phyloP scores from a whole-genome alignment of 2,888 invertebrate species.

The Andrena praecox region DNA sequence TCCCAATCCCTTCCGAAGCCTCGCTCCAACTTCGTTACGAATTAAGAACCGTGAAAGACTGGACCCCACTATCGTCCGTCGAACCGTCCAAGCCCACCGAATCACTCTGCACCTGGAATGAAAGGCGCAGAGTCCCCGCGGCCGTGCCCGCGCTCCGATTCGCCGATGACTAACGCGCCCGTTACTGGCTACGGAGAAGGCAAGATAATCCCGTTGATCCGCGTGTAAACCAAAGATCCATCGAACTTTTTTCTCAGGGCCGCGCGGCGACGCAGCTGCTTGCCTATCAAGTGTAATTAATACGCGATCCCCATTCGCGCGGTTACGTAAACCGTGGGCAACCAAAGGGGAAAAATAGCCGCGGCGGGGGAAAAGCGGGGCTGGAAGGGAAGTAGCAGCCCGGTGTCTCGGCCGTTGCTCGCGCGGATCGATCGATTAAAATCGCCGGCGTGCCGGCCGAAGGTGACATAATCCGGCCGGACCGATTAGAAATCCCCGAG shows the following conservation, averaged over 20 bases:
- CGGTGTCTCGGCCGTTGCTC: background rate
- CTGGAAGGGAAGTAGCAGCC: background rate
- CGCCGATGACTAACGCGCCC: conserved; percentile 2
- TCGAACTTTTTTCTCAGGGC: conserved; percentile 31
- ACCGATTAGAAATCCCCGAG: conserved; percentile 66
- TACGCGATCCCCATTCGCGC: conserved; percentile 43
- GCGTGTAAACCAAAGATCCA: conserved; percentile 36
- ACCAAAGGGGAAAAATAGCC: conserved; percentile 20
- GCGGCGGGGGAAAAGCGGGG: background rate
- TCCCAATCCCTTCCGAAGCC: background rate
- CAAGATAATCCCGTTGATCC: conserved; percentile 29
- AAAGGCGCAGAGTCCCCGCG: too few relatives aligned
- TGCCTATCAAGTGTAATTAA: conserved; percentile 46
- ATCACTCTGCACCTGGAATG: too few relatives aligned
- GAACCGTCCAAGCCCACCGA: background rate
- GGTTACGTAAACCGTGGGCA: conserved; percentile 43
- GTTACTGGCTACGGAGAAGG: background rate
- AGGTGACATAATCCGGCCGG: conserved; percentile 61
- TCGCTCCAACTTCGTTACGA: background rate
- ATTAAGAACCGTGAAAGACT: conserved; percentile 11
- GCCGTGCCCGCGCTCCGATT: background rate
- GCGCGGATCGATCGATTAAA: conserved; percentile 58
- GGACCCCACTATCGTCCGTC: background rate
- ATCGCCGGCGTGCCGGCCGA: conserved; percentile 40
- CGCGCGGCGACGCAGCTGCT: conserved; percentile 30